Conservation (phyloP, 2,888 invertebrate genomes). For the Alcis repandata region DNA sequence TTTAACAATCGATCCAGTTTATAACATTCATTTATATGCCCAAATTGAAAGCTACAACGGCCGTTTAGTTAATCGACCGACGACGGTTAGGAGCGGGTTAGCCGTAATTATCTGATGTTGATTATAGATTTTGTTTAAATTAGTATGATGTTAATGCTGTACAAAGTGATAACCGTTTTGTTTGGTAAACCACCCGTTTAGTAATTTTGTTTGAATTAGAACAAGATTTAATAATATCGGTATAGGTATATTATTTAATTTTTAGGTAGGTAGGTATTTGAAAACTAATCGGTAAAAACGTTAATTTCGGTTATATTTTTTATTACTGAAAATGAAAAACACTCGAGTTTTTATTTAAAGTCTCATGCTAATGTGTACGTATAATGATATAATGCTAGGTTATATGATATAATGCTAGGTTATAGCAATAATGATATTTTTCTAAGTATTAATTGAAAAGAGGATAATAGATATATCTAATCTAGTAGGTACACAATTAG, state of each 20-base stretch:
- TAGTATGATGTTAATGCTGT: background rate
- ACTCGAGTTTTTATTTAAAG: too few species aligned
- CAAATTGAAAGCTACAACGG: constrained; percentile 30
- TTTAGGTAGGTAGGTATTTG: too few species aligned
- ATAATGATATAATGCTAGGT: too few species aligned
- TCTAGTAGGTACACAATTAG: constrained; percentile 2
- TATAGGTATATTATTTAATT: too few species aligned
- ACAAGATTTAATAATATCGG: too few species aligned
- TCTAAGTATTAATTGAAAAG: constrained; percentile 1
- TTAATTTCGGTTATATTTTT: too few species aligned
- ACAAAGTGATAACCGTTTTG: constrained; percentile 2
- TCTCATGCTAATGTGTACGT: too few species aligned
- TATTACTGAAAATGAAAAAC: too few species aligned
- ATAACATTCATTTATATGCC: constrained; percentile 16
- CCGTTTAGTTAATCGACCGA: constrained; percentile 17
- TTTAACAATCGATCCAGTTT: constrained; percentile 25
- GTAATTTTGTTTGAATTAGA: background rate
- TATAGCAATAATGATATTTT: too few species aligned
- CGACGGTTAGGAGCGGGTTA: background rate
- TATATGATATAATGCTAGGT: too few species aligned
- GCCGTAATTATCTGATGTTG: constrained; percentile 5
- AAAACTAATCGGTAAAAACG: too few species aligned
- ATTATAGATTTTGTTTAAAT: constrained; percentile 16
- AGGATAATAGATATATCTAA: background rate
- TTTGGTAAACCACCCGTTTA: background rate